Evolutionary conservation across 2,888 invertebrate genomes (phyloP).

Genomic region (Geophilus truncorum): DNA sequence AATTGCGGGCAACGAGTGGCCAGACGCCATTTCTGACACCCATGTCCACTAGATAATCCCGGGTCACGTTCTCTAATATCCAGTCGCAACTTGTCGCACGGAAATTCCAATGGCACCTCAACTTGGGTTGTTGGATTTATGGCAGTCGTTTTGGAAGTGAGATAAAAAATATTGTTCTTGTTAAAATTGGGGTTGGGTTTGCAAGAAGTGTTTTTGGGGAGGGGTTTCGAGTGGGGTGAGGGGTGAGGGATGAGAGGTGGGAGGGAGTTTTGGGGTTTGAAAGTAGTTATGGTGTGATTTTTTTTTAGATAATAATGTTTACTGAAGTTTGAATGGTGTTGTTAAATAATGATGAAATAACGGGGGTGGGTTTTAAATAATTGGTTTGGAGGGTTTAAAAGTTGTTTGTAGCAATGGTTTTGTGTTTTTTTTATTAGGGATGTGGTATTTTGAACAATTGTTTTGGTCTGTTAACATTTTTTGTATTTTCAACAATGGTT

Average conservation of each 20-base stretch:
- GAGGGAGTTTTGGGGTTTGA: not conserved
- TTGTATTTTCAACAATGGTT: not conserved
- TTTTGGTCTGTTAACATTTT: too few species aligned
- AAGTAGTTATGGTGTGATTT: too few species aligned
- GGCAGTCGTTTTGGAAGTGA: not conserved
- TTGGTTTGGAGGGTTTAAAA: too few species aligned
- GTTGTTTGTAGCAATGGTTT: too few species aligned
- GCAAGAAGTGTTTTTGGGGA: too few species aligned
- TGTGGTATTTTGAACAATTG: too few species aligned
- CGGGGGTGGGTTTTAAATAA: too few species aligned
- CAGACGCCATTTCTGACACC: not conserved
- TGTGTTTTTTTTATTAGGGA: too few species aligned
- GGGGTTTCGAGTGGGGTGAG: not conserved
- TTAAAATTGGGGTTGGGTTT: not conserved
- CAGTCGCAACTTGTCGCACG: not conserved
- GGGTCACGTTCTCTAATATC: not conserved
- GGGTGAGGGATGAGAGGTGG: not conserved
- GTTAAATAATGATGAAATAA: too few species aligned
- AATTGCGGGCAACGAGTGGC: not conserved
- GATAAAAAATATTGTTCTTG: not conserved
- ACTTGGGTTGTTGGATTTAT: not conserved
- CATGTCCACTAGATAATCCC: not conserved
- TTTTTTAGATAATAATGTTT: too few species aligned
- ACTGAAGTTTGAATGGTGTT: too few species aligned
- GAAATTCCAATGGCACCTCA: not conserved